Evolutionary conservation across 1,140 invertebrate genomes (phyloP).

Genomic region (Notospermus geniculatus): DNA sequence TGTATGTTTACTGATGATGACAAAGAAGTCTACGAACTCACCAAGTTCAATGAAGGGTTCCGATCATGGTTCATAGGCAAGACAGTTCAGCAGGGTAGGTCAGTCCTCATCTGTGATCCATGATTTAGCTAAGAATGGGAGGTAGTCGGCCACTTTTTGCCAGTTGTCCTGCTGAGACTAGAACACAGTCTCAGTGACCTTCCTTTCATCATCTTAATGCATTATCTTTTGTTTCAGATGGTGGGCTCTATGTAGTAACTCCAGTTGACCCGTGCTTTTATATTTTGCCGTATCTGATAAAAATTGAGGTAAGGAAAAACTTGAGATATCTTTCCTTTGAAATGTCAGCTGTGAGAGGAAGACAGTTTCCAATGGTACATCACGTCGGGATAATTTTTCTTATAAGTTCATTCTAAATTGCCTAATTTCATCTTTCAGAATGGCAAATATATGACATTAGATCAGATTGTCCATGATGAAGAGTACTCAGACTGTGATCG

Average conservation of each 20-base stretch:
- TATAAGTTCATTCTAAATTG: slow-evolving; percentile 8
- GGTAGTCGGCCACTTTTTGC: no score
- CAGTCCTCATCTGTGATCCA: no score
- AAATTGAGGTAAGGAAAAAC: no score
- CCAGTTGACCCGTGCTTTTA: slow-evolving; percentile 12
- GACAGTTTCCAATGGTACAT: no score
- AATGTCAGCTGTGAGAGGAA: no score
- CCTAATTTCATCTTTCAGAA: neutral
- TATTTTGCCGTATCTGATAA: neutral
- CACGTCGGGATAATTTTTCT: no score
- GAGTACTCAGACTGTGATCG: slow-evolving; percentile 15
- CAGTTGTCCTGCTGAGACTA: no score
- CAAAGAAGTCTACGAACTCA: slow-evolving; percentile 38
- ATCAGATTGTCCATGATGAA: slow-evolving; percentile 11
- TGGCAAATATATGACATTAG: slow-evolving; percentile 14
- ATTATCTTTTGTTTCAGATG: slow-evolving; percentile 11
- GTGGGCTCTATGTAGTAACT: slow-evolving; percentile 9
- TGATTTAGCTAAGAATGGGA: no score
- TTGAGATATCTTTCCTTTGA: no score
- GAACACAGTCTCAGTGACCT: no score
- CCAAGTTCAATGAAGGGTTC: slow-evolving; percentile 37
- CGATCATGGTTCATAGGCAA: slow-evolving; percentile 48
- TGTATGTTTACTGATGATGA: slow-evolving; percentile 36
- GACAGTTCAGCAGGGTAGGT: slow-evolving; percentile 36
- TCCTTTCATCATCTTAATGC: neutral